phyloP scores from a whole-genome alignment of 2,797 vertebrate species.

The Meda fulgida region DNA sequence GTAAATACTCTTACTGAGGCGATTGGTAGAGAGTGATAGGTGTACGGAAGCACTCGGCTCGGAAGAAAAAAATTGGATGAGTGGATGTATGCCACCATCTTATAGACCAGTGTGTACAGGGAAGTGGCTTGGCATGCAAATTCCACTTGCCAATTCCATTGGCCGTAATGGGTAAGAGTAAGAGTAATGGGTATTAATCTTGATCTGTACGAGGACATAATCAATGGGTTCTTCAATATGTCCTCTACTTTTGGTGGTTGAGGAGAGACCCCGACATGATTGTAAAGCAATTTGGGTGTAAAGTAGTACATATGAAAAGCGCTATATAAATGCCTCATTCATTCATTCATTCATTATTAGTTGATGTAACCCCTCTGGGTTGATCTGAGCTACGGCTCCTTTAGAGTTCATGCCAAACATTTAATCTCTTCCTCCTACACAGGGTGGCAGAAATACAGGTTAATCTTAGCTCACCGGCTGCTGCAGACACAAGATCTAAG shows the following conservation, averaged over 20 bases:
- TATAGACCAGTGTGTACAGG: too few relatives aligned
- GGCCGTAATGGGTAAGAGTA: too few relatives aligned
- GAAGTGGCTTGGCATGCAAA: too few relatives aligned
- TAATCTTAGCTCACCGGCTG: conserved; percentile 64
- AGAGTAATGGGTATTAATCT: neutral
- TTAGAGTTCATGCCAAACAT: conserved; percentile 68
- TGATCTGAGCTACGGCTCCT: conserved; percentile 55
- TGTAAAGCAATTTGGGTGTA: too few relatives aligned
- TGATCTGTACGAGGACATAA: conserved; percentile 16
- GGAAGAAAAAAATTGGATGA: too few relatives aligned
- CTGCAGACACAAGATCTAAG: conserved; percentile 56
- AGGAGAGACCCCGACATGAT: too few relatives aligned
- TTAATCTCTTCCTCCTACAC: conserved; percentile 67
- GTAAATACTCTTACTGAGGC: too few relatives aligned
- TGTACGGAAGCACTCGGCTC: too few relatives aligned
- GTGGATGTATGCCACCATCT: too few relatives aligned
- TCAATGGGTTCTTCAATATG: conserved; percentile 22
- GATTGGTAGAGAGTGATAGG: too few relatives aligned
- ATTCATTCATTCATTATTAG: neutral
- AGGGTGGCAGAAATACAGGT: conserved; percentile 69
- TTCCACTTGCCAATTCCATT: neutral
- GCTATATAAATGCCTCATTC: too few relatives aligned
- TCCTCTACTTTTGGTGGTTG: neutral
- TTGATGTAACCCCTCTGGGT: conserved; percentile 52
- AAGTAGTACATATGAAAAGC: too few relatives aligned